Conservation (phyloP, 2,888 invertebrate genomes). For the Trissoscelio sp. region DNA sequence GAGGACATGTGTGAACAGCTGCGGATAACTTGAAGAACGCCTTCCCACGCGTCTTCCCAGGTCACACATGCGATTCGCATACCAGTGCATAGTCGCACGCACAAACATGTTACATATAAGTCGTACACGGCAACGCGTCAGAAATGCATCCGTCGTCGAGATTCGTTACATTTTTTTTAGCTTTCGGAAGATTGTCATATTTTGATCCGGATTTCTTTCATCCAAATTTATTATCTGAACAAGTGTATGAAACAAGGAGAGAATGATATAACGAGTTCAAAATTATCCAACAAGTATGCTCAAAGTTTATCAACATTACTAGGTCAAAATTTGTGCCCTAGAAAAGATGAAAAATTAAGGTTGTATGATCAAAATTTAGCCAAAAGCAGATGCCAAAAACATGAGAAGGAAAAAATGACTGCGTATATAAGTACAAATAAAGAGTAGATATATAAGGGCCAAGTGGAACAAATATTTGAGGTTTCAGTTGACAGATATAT, state of each 20-base stretch:
- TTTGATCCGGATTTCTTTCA: slow-evolving; percentile 28
- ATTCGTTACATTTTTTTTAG: slow-evolving; percentile 57
- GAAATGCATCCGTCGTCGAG: slow-evolving; percentile 62
- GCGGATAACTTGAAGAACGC: slow-evolving; percentile 75
- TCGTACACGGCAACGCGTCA: slow-evolving; percentile 40
- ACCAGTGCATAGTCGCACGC: slow-evolving; percentile 69
- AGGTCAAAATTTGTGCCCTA: neutral
- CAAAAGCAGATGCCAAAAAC: slow-evolving; percentile 73
- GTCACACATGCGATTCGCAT: slow-evolving; percentile 76
- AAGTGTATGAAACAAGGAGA: neutral
- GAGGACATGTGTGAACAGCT: slow-evolving; percentile 81
- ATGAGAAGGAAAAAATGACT: slow-evolving; percentile 60
- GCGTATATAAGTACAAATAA: slow-evolving; percentile 50
- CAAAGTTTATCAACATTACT: slow-evolving; percentile 1
- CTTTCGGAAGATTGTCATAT: slow-evolving; percentile 42
- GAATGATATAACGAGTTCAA: neutral
- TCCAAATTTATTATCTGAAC: no score
- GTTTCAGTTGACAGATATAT: slow-evolving; percentile 56
- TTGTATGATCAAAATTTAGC: slow-evolving; percentile 51
- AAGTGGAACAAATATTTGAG: slow-evolving; percentile 63
- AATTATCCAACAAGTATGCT: neutral
- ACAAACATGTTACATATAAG: slow-evolving; percentile 52
- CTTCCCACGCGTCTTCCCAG: slow-evolving; percentile 81
- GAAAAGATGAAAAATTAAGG: neutral
- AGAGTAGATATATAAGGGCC: slow-evolving; percentile 51